phyloP scores from a whole-genome alignment of 2,113 vertebrate genomes.

The Cranoglanis bouderius region DNA sequence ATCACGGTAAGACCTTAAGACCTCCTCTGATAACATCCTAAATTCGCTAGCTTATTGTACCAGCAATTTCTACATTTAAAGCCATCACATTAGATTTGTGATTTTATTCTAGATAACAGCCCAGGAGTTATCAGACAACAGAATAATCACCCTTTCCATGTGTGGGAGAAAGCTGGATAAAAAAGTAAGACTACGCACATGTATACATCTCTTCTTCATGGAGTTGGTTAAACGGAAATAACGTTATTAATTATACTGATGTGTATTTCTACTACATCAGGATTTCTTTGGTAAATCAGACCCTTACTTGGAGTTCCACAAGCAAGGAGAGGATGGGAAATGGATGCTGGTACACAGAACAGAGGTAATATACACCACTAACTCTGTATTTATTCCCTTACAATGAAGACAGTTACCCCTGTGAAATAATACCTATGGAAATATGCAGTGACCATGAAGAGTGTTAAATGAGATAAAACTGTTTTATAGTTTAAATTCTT shows the following conservation, averaged over 20 bases:
- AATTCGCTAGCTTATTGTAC: not conserved
- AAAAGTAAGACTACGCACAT: constrained; percentile 77
- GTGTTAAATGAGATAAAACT: not conserved
- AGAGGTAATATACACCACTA: constrained; percentile 75
- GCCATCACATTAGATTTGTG: constrained; percentile 38
- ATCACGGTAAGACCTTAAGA: constrained; percentile 78
- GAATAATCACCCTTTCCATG: constrained; percentile 92
- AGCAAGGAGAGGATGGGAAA: constrained; percentile 90
- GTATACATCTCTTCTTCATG: not conserved
- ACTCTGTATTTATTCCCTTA: not conserved
- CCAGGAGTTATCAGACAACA: constrained; percentile 97
- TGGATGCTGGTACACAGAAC: constrained; percentile 99
- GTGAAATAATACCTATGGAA: not conserved
- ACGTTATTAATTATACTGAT: not conserved
- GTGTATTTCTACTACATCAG: constrained; percentile 63
- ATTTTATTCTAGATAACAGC: constrained; percentile 84
- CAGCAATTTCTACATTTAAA: not conserved
- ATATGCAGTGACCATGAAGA: not conserved
- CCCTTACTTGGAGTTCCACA: constrained; percentile 95
- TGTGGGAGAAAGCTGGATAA: constrained; percentile 96
- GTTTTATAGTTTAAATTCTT: not conserved
- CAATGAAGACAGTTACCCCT: not conserved
- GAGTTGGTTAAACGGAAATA: not conserved
- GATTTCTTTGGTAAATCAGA: constrained; percentile 99
- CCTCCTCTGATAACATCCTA: not conserved